A percentile compares a stretch with the other conserved stretches of the same genome.
Evolutionary conservation across 2,888 invertebrate species (phyloP).

Genomic region (Andrena flavipes): DNA sequence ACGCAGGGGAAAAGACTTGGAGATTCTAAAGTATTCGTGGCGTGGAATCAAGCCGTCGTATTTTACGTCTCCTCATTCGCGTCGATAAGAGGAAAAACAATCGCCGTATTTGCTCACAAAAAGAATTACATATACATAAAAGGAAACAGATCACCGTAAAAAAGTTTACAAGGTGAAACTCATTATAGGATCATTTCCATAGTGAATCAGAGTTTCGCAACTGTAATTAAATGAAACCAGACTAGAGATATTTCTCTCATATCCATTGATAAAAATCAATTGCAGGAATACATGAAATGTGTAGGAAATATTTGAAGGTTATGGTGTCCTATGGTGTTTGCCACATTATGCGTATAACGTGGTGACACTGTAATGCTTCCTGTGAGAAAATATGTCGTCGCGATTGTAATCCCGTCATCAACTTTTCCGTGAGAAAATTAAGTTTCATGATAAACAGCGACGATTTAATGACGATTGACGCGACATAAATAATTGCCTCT

Average conservation of each 20-base stretch:
- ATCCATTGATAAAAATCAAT: neutral
- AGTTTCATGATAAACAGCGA: neutral
- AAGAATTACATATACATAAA: neutral
- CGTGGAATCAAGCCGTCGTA: neutral
- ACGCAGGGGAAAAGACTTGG: neutral
- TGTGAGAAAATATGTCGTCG: conserved; percentile 5
- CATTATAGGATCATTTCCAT: neutral
- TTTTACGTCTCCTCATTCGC: neutral
- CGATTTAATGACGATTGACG: conserved; percentile 28
- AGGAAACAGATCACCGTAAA: neutral
- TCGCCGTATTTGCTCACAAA: neutral
- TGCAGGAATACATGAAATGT: neutral
- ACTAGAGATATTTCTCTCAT: neutral
- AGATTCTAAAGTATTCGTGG: conserved; percentile 3
- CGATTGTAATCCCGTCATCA: neutral
- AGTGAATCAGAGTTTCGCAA: conserved; percentile 11
- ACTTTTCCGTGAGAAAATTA: conserved; percentile 26
- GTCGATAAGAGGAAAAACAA: neutral
- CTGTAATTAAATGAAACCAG: neutral
- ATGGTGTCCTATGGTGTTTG: neutral
- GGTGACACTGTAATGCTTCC: neutral
- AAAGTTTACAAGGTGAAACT: neutral
- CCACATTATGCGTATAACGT: neutral
- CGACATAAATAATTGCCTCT: conserved; percentile 20
- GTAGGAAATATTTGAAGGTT: neutral